A percentile compares a stretch with the other conserved stretches of the same genome.
Evolutionary conservation across 2,113 vertebrate species (phyloP).

Genomic region (Trichomycterus rosablanca): DNA sequence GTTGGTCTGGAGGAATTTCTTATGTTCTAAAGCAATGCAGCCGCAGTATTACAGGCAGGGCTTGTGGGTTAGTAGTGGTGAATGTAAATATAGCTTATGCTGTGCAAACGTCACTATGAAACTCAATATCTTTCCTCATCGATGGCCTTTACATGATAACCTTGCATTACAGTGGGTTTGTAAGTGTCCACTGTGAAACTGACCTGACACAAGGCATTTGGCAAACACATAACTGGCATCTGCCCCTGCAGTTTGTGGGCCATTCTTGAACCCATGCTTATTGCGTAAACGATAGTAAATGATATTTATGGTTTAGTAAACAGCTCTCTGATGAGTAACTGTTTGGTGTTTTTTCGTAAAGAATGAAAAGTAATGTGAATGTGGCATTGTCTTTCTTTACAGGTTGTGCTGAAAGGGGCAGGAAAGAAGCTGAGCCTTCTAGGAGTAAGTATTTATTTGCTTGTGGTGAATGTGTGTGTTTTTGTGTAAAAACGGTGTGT

Average conservation of each 20-base stretch:
- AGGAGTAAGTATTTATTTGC: conserved; percentile 61
- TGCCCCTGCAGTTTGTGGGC: background rate
- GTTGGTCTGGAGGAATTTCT: background rate
- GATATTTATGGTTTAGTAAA: background rate
- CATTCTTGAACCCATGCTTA: background rate
- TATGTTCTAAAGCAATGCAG: no score
- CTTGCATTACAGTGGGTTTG: conserved; percentile 6
- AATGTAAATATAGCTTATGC: conserved; percentile 50
- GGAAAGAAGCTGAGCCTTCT: conserved; percentile 76
- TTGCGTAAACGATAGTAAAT: background rate
- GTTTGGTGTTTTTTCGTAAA: no score
- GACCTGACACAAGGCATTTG: background rate
- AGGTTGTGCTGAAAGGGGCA: conserved; percentile 76
- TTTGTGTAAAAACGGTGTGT: conserved; percentile 9
- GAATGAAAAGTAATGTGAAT: background rate
- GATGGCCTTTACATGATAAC: conserved; percentile 49
- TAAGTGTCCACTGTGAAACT: background rate
- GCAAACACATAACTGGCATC: background rate
- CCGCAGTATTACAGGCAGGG: background rate
- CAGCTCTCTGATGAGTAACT: background rate
- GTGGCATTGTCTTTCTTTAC: conserved; percentile 11
- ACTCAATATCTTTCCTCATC: conserved; percentile 45
- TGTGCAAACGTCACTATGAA: conserved; percentile 43
- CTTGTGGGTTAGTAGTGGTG: background rate
- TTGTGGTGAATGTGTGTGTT: conserved; percentile 6